phyloP scores from a whole-genome alignment of 2,888 invertebrate species.

The Cosmia pyralina region DNA sequence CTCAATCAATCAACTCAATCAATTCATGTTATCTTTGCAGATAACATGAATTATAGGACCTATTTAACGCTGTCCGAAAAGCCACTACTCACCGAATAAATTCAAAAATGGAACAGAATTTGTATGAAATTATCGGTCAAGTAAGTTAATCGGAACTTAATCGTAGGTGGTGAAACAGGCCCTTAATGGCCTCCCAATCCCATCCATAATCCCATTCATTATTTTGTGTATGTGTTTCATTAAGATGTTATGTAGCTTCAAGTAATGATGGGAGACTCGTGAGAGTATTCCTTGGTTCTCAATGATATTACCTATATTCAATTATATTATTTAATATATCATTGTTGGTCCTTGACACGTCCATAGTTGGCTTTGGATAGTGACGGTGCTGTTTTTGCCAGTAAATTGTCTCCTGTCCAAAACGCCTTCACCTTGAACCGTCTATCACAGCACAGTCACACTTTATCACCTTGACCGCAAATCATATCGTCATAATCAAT shows the following conservation, averaged over 20 bases:
- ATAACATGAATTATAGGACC: too few species aligned
- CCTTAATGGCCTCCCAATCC: too few species aligned
- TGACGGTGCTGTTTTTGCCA: slow-evolving; percentile 9
- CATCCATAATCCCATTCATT: too few species aligned
- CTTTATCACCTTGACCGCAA: slow-evolving; percentile 47
- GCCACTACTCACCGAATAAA: too few species aligned
- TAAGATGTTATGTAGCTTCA: neutral
- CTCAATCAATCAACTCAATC: too few species aligned
- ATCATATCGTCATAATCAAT: slow-evolving; percentile 13
- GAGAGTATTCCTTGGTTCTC: slow-evolving; percentile 13
- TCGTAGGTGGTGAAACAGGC: too few species aligned
- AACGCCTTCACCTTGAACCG: slow-evolving; percentile 36
- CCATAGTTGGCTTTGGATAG: neutral
- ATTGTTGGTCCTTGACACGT: slow-evolving; percentile 14
- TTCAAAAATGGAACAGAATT: too few species aligned
- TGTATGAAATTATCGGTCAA: too few species aligned
- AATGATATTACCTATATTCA: too few species aligned
- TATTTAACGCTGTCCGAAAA: too few species aligned
- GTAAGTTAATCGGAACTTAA: too few species aligned
- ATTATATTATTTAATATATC: too few species aligned
- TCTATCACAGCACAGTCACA: neutral
- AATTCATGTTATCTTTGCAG: slow-evolving; percentile 9
- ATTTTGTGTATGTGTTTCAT: neutral
- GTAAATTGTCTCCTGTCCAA: slow-evolving; percentile 10
- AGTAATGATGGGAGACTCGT: neutral